Percentiles rank a stretch among this genome's conserved stretches.
Evolutionary conservation across 2,797 vertebrate species (phyloP).

Genomic region (Bryconaethiops microstoma): DNA sequence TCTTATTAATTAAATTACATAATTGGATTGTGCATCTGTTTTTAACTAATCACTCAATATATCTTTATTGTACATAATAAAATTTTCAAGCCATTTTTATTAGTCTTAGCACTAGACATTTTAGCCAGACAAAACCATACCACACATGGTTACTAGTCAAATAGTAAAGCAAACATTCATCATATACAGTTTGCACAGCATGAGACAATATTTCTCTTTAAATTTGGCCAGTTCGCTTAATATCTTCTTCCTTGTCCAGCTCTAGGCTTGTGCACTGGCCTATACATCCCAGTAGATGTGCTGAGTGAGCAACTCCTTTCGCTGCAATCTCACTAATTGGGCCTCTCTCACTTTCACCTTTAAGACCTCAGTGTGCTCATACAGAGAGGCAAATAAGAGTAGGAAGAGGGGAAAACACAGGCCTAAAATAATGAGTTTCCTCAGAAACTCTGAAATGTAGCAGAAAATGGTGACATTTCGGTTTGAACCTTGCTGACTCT

Average conservation of each 20-base stretch:
- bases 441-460: slow-evolving; percentile 77
- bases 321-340: slow-evolving; percentile 84
- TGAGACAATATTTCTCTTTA: slow-evolving; percentile 41
- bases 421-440: slow-evolving; percentile 82
- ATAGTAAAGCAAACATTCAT: slow-evolving; percentile 24
- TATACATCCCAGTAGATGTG: slow-evolving; percentile 68
- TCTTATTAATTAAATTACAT: too few species aligned
- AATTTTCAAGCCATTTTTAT: not conserved
- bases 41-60: not conserved
- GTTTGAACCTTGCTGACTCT: slow-evolving; percentile 78
- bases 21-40: too few species aligned
- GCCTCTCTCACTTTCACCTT: slow-evolving; percentile 77
- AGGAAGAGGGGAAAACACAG: slow-evolving; percentile 76
- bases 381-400: slow-evolving; percentile 81
- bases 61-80: not conserved
- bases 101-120: not conserved
- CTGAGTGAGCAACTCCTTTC: slow-evolving; percentile 77
- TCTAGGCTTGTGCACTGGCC: slow-evolving; percentile 54
- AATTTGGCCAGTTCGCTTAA: slow-evolving; percentile 46
- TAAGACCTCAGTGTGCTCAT: slow-evolving; percentile 78
- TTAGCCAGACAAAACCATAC: slow-evolving; percentile 9
- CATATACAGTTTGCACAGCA: slow-evolving; percentile 30
- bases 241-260: slow-evolving; percentile 52
- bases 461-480: slow-evolving; percentile 84
- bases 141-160: not conserved